Base-by-base conservation (phyloP, 2,888 invertebrate genomes). In the Drepanosiphum platanoidis region DNA sequence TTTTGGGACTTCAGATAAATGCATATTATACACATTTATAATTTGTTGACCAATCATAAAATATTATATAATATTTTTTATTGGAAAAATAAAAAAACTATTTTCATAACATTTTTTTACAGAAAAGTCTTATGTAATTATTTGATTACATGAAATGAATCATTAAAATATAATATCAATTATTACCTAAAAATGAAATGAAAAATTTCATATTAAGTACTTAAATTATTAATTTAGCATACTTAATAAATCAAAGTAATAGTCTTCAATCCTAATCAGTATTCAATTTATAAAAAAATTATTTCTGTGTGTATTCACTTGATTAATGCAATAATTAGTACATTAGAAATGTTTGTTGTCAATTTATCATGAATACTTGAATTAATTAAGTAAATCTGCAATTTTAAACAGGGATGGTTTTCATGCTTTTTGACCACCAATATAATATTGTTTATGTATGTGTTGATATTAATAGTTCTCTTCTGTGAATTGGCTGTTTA, bases 91-190 rank as follows among this genome's bases (percentile, higher is more conserved):
- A 64, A 74, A n/a, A 64, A 82, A 82, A 18, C 1, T 72, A 72
- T 82, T 82, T 82, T 82, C 71, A 72, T 72, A 61, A 61, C 30
- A 4, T 70, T 70, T 64, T 81, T 82, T 82, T 82, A 70, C 18
- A n/a, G 42, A 72, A 3, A 61, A n/a, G 30, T 46, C 18, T 13
- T 18, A 1, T 30, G 36, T 42, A 42, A 42, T 46, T 22, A 61
- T 61, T 58, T 61, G 61, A 61, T n/a, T 27, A 61, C 9, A 22
- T 27, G 5, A 42, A 27, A 27, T 61, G 1, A 27, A 27, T 61
- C 2, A n/a, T 11, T 27, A n/a, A 61, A 27, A 27, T 42, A 11
- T 27, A 58, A 27, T 61, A 61, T 8, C n/a, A 52, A 52, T 52
- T 52, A 46, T 52, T 52, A 52, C 22, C 5, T 52, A 4, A 52